phyloP scores from a whole-genome alignment of 2,888 invertebrate genomes.

The Opisthograptis luteolata region DNA sequence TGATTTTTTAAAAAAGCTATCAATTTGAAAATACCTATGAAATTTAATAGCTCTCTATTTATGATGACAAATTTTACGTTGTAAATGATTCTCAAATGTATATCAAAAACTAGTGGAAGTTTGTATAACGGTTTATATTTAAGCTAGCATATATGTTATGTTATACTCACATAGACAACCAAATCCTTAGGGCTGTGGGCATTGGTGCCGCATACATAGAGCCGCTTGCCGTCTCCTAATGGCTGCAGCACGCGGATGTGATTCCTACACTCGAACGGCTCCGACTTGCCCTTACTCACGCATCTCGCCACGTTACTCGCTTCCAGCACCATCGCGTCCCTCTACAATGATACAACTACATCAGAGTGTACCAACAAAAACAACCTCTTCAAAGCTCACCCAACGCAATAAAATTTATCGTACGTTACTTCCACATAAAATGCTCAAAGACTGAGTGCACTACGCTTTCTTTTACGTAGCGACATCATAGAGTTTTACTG shows the following conservation, averaged over 20 bases:
- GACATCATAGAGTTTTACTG: conserved; percentile 43
- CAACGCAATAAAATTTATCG: conserved; percentile 25
- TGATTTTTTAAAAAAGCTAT: conserved; percentile 18
- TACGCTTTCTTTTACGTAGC: conserved; percentile 29
- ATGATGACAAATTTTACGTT: too few relatives aligned
- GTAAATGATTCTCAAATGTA: too few relatives aligned
- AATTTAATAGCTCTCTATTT: background rate
- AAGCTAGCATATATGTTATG: too few relatives aligned
- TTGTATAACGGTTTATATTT: too few relatives aligned
- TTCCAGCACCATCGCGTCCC: conserved; percentile 83
- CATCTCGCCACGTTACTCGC: conserved; percentile 85
- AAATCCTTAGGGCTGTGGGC: conserved; percentile 87
- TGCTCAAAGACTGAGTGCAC: conserved; percentile 26
- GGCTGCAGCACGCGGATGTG: conserved; percentile 86
- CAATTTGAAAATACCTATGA: conserved; percentile 6
- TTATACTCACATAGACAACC: conserved; percentile 84
- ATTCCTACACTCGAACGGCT: conserved; percentile 87
- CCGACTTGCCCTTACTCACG: conserved; percentile 86
- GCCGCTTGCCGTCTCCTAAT: conserved; percentile 85
- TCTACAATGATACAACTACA: conserved; percentile 39
- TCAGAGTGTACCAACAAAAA: conserved; percentile 19
- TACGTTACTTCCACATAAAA: conserved; percentile 29
- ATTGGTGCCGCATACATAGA: conserved; percentile 87
- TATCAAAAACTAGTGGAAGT: too few relatives aligned
- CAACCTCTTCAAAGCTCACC: conserved; percentile 6